Base-by-base conservation (phyloP, 2,888 invertebrate species). In the Oeneis ivallda region DNA sequence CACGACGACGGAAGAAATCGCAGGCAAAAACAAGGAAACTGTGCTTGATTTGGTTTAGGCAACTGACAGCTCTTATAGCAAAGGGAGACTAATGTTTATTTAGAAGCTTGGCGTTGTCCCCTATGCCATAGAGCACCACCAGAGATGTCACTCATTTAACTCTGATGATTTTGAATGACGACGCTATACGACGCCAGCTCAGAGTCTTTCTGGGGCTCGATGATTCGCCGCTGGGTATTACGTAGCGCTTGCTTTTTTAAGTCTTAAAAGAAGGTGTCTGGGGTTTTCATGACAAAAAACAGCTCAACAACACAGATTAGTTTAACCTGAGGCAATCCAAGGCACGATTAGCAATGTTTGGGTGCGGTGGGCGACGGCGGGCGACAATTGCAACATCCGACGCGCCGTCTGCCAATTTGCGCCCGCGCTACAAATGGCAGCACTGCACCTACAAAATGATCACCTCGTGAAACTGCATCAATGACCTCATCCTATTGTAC, bases 391-490 rank as follows among this genome's bases (percentile, higher is more conserved):
- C 80, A 75, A 85, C 82, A 85, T 88, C 86, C 87, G 89, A 88
- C 87, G 83, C 79, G 83, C 82, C 81, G 89, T 89, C 90, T 90
- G 83, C 77, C 82, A 84, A 84, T 86, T 79, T 87, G 85, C 79
- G 78, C 75, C 76, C 74, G 78, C 79, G 81, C 82, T 78, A 64
- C 65, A 70, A 69, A 69, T 70, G 69, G 63, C 65, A 67, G 69
- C 67, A 64, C 74, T 77, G 78, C 77, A 77, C 77, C 76, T 71
- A 67, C 76, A 79, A 79, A 77, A 78, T 76, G 71, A 74, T 66
- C 60, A 41, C 66, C 50, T 68, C 73, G 66, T 74, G 66, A 71
- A 71, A 82, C 75, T 85, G 86, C 86, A 86, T 78, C 83, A 81
- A 82, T 87, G 87, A 89, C 81, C 83, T 87, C 87, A 85, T 80